Percentiles rank a stretch among this genome's conserved stretches.
phyloP scores from a whole-genome alignment of 2,888 invertebrate species.

The Calameuta filiformis region DNA sequence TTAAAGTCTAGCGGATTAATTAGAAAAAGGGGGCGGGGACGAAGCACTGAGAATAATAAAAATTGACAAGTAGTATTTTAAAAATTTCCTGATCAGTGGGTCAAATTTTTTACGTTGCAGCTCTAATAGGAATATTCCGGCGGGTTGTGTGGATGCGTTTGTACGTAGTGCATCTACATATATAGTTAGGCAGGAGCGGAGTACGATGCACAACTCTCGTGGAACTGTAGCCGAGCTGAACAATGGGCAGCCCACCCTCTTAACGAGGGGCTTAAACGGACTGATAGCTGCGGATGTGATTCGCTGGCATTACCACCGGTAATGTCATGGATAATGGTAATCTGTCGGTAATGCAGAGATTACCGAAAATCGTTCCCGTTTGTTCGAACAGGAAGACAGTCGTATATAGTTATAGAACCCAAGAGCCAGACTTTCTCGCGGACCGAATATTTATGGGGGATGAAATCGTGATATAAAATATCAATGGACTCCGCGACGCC shows the following conservation, averaged over 20 bases:
- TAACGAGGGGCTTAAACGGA: slow-evolving; percentile 4
- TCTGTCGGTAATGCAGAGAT: slow-evolving; percentile 8
- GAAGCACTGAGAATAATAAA: not conserved
- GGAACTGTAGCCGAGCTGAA: not conserved
- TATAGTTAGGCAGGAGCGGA: not conserved
- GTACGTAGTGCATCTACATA: not conserved
- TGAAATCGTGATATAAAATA: not conserved
- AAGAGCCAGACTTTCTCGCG: not conserved
- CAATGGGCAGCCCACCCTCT: slow-evolving; percentile 2
- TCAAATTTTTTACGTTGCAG: not conserved
- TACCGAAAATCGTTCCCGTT: slow-evolving; percentile 2
- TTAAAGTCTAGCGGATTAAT: not conserved
- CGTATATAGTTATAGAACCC: not conserved
- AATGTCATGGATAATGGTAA: slow-evolving; percentile 12
- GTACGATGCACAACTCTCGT: not conserved
- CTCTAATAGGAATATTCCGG: not conserved
- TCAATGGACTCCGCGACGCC: not conserved
- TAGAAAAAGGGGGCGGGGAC: not conserved
- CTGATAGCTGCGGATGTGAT: slow-evolving; percentile 11
- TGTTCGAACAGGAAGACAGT: not conserved
- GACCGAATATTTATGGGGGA: not conserved
- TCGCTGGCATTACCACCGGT: slow-evolving; percentile 9
- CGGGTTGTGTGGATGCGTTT: not conserved
- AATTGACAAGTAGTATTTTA: not conserved
- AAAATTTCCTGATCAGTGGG: not conserved